Percentiles rank a stretch among this genome's conserved stretches.
These are phyloP conservation scores for Oscheius sp. DNA, from an alignment of 2,888 invertebrate species.

Conservation along the genomic window DNA sequence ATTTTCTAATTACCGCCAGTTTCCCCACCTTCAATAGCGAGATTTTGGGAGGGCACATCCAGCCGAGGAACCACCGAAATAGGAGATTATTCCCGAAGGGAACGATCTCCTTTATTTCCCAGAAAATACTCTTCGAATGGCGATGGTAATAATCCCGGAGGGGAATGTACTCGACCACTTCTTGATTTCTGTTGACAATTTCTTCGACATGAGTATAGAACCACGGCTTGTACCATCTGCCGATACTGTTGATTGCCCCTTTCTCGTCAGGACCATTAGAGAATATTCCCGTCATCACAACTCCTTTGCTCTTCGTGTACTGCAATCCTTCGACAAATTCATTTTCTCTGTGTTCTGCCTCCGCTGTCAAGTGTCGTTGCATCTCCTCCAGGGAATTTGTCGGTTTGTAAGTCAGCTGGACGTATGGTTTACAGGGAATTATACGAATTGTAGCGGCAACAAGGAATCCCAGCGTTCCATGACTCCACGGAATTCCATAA, in stretches of 20 bases:
- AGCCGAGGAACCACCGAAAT: constrained; percentile 83
- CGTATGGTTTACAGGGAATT: constrained; percentile 81
- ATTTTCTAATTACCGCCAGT: background rate
- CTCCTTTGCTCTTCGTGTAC: constrained; percentile 80
- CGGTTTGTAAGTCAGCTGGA: constrained; percentile 80
- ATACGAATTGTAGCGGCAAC: constrained; percentile 79
- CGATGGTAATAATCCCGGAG: constrained; percentile 86
- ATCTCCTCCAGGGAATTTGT: constrained; percentile 76
- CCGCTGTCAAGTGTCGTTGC: constrained; percentile 76
- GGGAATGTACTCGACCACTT: constrained; percentile 79
- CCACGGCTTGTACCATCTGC: constrained; percentile 86
- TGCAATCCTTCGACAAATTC: constrained; percentile 84
- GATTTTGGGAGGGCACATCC: constrained; percentile 87
- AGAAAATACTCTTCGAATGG: constrained; percentile 85
- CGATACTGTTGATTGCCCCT: constrained; percentile 79
- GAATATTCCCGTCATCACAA: constrained; percentile 82
- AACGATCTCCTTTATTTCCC: constrained; percentile 87
- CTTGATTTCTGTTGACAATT: constrained; percentile 63
- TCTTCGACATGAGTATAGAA: constrained; percentile 84
- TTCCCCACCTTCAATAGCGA: constrained; percentile 81
- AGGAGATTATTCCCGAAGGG: constrained; percentile 84
- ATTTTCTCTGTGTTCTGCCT: constrained; percentile 77
- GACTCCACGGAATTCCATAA: constrained; percentile 86
- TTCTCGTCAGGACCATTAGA: constrained; percentile 61
- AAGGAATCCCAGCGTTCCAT: constrained; percentile 86